Percentiles rank a stretch among this genome's conserved stretches.
phyloP scores from a whole-genome alignment of 2,888 invertebrate species.

The Strigamia transsilvanica region DNA sequence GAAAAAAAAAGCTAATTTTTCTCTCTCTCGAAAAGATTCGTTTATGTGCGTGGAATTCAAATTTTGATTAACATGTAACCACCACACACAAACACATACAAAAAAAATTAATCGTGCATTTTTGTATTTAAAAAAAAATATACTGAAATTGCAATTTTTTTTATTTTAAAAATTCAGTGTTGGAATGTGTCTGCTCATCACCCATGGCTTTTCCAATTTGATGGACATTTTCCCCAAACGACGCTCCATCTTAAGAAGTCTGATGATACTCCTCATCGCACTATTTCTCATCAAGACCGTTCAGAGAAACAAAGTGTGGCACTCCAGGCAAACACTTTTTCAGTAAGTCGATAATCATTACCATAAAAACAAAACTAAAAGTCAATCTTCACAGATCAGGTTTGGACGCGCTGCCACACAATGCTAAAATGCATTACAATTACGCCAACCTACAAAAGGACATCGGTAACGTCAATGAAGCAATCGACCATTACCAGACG shows the following conservation, averaged over 20 bases:
- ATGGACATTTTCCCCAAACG: constrained; percentile 37
- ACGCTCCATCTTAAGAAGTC: constrained; percentile 2
- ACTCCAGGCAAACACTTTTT: constrained; percentile 77
- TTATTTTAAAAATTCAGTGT: constrained; percentile 69
- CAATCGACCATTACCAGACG: constrained; percentile 62
- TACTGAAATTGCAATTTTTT: neutral
- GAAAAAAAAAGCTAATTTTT: constrained; percentile 11
- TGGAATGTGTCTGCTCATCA: constrained; percentile 80
- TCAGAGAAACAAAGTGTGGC: constrained; percentile 79
- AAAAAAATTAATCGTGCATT: neutral
- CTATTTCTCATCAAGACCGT: constrained; percentile 74
- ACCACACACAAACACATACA: neutral
- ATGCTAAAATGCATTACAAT: constrained; percentile 71
- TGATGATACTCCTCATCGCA: constrained; percentile 67
- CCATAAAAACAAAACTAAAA: constrained; percentile 32
- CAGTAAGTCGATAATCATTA: constrained; percentile 68
- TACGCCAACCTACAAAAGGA: constrained; percentile 64
- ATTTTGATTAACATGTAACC: constrained; percentile 27
- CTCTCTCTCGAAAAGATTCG: neutral
- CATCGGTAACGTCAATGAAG: constrained; percentile 59
- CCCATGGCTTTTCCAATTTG: constrained; percentile 70
- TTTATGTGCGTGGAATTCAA: constrained; percentile 12
- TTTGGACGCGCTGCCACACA: constrained; percentile 79
- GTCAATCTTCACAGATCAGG: constrained; percentile 73
- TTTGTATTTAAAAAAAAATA: neutral